Conservation (phyloP, 2,113 vertebrate species). For the Chionis minor region DNA sequence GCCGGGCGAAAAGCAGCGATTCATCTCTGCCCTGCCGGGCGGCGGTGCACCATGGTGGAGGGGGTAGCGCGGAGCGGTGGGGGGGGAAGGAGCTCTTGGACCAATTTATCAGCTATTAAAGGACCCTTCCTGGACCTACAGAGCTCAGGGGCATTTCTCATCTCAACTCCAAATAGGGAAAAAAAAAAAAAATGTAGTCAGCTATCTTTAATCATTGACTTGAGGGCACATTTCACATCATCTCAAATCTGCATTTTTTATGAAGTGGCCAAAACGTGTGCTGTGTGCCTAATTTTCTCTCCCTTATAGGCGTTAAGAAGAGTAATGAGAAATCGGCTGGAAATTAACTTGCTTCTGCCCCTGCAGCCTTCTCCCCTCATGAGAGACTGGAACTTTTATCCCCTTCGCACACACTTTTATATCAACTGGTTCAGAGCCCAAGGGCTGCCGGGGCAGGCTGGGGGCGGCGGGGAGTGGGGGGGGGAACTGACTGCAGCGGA, state of each 20-base stretch:
- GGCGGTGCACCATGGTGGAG: neutral
- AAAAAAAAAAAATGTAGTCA: slow-evolving; percentile 53
- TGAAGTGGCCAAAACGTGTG: slow-evolving; percentile 78
- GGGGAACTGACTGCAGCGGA: neutral
- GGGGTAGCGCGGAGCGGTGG: neutral
- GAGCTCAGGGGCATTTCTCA: slow-evolving; percentile 54
- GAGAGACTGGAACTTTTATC: slow-evolving; percentile 27
- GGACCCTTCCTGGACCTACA: slow-evolving; percentile 16
- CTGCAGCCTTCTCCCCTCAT: slow-evolving; percentile 30
- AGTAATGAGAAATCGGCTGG: slow-evolving; percentile 69
- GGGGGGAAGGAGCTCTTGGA: neutral
- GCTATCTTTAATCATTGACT: slow-evolving; percentile 85
- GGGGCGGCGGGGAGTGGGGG: too few relatives aligned
- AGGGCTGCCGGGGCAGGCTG: neutral
- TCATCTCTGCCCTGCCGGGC: neutral
- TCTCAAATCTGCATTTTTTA: slow-evolving; percentile 88
- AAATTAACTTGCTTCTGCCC: slow-evolving; percentile 67
- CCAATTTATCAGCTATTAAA: slow-evolving; percentile 28
- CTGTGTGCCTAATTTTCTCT: slow-evolving; percentile 72
- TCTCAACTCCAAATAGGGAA: slow-evolving; percentile 50
- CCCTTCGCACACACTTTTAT: neutral
- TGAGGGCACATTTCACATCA: slow-evolving; percentile 85
- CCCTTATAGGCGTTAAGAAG: slow-evolving; percentile 61
- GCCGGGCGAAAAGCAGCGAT: neutral
- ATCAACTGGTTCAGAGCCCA: neutral